Conservation (phyloP, 2,113 vertebrate genomes). For the Campylomormyrus tamandua region DNA sequence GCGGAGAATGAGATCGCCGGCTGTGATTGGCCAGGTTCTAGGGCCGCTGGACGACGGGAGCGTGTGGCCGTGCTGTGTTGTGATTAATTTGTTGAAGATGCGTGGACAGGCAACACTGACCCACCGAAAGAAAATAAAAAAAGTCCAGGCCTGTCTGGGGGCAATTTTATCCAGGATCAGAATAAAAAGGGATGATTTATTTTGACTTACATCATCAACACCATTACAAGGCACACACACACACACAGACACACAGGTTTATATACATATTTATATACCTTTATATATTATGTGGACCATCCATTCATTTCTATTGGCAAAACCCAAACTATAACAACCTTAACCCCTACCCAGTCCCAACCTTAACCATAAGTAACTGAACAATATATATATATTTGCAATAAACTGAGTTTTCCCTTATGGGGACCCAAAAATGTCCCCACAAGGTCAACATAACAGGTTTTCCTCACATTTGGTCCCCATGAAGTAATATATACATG, state of each 20-base stretch:
- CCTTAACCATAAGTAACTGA: background rate
- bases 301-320: background rate
- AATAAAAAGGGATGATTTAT: background rate
- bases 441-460: background rate
- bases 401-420: background rate
- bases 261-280: background rate
- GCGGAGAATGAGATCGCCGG: background rate
- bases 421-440: background rate
- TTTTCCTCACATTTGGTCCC: background rate
- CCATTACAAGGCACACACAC: constrained; percentile 1
- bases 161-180: background rate
- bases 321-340: background rate
- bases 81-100: background rate
- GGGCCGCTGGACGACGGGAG: background rate
- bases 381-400: background rate
- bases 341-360: background rate
- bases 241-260: background rate
- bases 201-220: background rate
- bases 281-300: background rate
- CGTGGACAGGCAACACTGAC: background rate
- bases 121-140: background rate
- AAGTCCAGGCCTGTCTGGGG: background rate
- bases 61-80: background rate
- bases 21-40: background rate
- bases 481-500: background rate